Evolutionary conservation across 92 coral and sea anemone species (phyloP).

Genomic region (Desmophyllum pertusum): DNA sequence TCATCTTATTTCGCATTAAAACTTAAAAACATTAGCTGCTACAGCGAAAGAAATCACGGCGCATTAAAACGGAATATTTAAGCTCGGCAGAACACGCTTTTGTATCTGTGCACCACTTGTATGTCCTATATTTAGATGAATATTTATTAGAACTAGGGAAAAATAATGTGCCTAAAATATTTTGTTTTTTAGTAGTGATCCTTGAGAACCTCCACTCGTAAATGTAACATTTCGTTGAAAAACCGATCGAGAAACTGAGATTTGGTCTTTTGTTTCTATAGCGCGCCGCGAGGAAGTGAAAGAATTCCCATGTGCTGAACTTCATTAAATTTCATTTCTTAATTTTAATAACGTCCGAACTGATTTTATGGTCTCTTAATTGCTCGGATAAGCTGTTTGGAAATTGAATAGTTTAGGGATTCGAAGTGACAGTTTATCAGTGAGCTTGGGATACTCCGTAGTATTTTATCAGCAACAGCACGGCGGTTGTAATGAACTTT

Average conservation of each 20-base stretch:
- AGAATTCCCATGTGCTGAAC: conserved; percentile 94
- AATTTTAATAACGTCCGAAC: conserved; percentile 46
- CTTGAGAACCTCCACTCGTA: conserved; percentile 19
- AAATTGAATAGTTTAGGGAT: conserved; percentile 10
- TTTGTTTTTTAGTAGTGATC: conserved; percentile 47
- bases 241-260: conserved; percentile 54
- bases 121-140: conserved; percentile 71
- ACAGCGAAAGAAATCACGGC: conserved; percentile 49
- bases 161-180: conserved; percentile 64
- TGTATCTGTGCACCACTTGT: conserved; percentile 69
- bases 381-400: conserved; percentile 26
- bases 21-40: conserved; percentile 10
- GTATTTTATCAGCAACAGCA: conserved; percentile 58
- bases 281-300: conserved; percentile 88
- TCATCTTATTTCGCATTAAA: conserved; percentile 2
- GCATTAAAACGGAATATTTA: conserved; percentile 55
- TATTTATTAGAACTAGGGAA: conserved; percentile 65
- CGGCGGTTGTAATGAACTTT: conserved; percentile 69
- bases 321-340: conserved; percentile 68
- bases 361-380: conserved; percentile 54
- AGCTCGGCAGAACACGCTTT: conserved; percentile 65
- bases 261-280: conserved; percentile 83
- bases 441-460: conserved; percentile 17
- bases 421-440: conserved; percentile 19
- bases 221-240: conserved; percentile 3